Percentiles rank a stretch among this genome's conserved stretches.
Evolutionary conservation across 2,113 vertebrate species (phyloP).

Genomic region (Ardeotis arabs): DNA sequence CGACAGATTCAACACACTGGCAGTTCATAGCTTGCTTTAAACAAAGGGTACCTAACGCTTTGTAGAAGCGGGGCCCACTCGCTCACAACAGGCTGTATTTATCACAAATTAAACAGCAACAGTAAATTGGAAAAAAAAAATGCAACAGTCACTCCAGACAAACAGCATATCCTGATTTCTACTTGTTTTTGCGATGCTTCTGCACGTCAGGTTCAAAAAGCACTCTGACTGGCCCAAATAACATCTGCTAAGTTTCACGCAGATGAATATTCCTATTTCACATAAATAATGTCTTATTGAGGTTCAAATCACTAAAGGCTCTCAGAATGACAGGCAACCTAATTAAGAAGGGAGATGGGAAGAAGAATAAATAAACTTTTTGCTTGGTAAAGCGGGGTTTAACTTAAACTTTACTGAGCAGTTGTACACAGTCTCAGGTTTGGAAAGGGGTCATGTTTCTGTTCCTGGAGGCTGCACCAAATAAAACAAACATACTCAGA

Average conservation of each 20-base stretch:
- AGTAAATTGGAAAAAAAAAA: background rate
- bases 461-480: background rate
- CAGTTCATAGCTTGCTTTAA: background rate
- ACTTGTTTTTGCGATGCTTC: background rate
- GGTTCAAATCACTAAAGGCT: background rate
- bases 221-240: background rate
- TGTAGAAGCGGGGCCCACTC: background rate
- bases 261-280: background rate
- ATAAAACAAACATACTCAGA: background rate
- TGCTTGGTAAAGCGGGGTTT: too few relatives aligned
- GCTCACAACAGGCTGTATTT: background rate
- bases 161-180: background rate
- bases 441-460: background rate
- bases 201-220: background rate
- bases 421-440: background rate
- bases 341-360: background rate
- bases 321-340: background rate
- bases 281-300: fast-evolving
- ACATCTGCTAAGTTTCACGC: background rate
- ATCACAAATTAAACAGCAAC: background rate
- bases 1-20: background rate
- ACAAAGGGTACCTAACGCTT: background rate
- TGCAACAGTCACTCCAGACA: background rate
- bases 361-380: background rate
- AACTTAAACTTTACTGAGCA: background rate